Percentiles rank a stretch among this genome's conserved stretches.
phyloP scores from a whole-genome alignment of 2,888 invertebrate species.

The Xylota sylvarum region DNA sequence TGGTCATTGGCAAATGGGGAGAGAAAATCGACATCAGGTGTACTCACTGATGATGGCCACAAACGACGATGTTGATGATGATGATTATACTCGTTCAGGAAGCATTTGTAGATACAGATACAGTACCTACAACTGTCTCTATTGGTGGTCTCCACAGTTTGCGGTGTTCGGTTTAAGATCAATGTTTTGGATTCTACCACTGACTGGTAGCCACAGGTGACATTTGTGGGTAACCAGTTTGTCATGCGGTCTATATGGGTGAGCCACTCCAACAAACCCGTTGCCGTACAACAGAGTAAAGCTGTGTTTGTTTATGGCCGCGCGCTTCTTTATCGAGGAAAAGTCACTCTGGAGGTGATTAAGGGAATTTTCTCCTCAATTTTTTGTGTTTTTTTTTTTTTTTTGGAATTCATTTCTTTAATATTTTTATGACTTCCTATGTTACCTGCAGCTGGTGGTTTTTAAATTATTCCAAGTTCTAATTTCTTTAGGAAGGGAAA shows the following conservation, averaged over 20 bases:
- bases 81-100: slow-evolving; percentile 20
- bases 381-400: slow-evolving; percentile 11
- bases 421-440: slow-evolving; percentile 41
- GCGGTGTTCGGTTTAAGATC: slow-evolving; percentile 27
- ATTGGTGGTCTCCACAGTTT: slow-evolving; percentile 30
- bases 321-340: slow-evolving; percentile 3
- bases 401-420: not conserved
- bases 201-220: slow-evolving; percentile 43
- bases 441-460: slow-evolving; percentile 23
- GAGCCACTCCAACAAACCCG: slow-evolving; percentile 56
- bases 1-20: slow-evolving; percentile 27
- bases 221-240: slow-evolving; percentile 63
- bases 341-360: slow-evolving; percentile 22
- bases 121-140: not conserved
- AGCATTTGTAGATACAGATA: slow-evolving; percentile 32
- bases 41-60: not conserved
- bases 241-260: slow-evolving; percentile 49
- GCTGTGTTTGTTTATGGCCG: slow-evolving; percentile 27
- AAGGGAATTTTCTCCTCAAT: slow-evolving; percentile 43
- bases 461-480: slow-evolving; percentile 30
- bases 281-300: not conserved
- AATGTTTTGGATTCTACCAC: slow-evolving; percentile 41
- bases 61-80: slow-evolving; percentile 10
- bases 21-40: slow-evolving; percentile 54
- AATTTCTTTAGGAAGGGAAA: slow-evolving; percentile 36